These are phyloP conservation scores for Ladona fulva DNA, from an alignment of 1,140 invertebrate species.

Conservation along the genomic window DNA sequence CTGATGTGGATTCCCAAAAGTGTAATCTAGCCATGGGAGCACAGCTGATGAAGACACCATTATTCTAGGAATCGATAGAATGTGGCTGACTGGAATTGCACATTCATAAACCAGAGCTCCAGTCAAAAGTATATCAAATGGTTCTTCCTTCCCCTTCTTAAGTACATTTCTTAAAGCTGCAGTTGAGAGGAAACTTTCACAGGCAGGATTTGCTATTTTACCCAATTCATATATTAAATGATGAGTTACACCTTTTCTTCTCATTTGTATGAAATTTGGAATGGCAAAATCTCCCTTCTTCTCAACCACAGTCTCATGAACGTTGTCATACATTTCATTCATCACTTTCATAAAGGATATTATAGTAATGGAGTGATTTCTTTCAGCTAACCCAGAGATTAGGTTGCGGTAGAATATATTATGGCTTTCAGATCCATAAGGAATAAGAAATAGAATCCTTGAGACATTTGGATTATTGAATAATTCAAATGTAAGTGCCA, in stretches of 20 bases:
- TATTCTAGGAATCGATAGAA: background rate
- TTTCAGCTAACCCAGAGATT: background rate
- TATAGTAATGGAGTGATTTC: background rate
- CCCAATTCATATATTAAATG: background rate
- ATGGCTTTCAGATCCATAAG: background rate
- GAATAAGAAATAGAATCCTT: background rate
- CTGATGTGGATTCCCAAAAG: conserved; percentile 16
- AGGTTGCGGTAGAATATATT: background rate
- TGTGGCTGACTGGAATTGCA: background rate
- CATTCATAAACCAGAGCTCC: background rate
- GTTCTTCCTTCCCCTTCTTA: background rate
- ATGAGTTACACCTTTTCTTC: background rate
- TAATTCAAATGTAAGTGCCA: no score
- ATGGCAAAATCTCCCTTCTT: background rate
- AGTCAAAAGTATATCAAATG: background rate
- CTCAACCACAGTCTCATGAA: background rate
- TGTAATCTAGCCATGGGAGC: background rate
- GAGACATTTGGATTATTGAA: background rate
- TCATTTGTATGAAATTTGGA: background rate
- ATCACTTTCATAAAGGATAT: background rate
- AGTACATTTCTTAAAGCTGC: background rate
- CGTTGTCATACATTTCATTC: background rate
- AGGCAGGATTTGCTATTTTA: background rate
- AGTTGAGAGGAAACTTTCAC: background rate
- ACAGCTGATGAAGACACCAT: background rate